phyloP scores from a whole-genome alignment of 2,113 vertebrate genomes.

The Pungitius pungitius region DNA sequence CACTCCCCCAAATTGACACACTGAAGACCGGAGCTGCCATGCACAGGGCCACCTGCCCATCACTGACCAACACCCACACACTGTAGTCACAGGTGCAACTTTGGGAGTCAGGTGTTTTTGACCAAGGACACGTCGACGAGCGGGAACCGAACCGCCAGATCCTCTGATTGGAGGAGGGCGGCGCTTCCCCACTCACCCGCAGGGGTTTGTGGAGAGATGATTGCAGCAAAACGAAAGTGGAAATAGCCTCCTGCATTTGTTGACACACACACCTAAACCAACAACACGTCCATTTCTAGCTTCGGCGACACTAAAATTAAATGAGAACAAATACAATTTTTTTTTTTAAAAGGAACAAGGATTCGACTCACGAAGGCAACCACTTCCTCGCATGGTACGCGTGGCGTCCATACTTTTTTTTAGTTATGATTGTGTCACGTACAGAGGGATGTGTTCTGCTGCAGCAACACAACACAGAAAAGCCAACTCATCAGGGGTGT shows the following conservation, averaged over 20 bases:
- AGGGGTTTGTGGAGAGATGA: constrained; percentile 52
- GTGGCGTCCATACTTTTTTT: constrained; percentile 61
- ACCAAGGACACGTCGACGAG: too few relatives aligned
- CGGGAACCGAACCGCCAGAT: too few relatives aligned
- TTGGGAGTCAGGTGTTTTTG: too few relatives aligned
- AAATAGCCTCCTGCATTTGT: constrained; percentile 63
- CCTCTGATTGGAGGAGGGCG: too few relatives aligned
- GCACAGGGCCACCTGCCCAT: too few relatives aligned
- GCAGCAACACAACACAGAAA: constrained; percentile 13
- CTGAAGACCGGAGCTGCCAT: too few relatives aligned
- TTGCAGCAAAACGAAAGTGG: constrained; percentile 42
- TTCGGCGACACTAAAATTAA: constrained; percentile 72
- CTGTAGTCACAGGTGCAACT: too few relatives aligned
- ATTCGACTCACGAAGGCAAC: constrained; percentile 50
- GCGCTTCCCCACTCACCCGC: too few relatives aligned
- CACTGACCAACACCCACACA: too few relatives aligned
- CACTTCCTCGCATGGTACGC: constrained; percentile 59
- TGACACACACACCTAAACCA: constrained; percentile 67
- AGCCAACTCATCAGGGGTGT: background rate
- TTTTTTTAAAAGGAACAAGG: constrained; percentile 60
- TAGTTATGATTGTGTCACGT: constrained; percentile 46
- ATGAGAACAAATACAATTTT: constrained; percentile 74
- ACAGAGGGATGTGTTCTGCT: constrained; percentile 23
- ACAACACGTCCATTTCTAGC: constrained; percentile 60
- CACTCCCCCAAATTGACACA: too few relatives aligned